Conservation (phyloP, 2,113 vertebrate species). For the Brachyhypopomus occidentalis region DNA sequence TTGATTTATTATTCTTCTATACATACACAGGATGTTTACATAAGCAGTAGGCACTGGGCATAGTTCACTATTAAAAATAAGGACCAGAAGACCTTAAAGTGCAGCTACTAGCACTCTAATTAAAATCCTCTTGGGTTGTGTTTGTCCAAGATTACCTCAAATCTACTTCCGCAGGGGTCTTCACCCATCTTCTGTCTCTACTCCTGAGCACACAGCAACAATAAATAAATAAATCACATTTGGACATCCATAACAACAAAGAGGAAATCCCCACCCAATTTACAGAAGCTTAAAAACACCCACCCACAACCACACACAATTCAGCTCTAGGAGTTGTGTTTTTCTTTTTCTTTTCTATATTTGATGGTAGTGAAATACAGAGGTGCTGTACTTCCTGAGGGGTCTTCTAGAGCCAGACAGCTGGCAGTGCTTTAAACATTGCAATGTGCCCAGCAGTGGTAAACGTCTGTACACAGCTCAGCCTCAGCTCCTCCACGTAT, state of each 20-base stretch:
- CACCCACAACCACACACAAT: background rate
- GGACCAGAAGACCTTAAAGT: constrained; percentile 13
- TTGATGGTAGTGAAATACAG: constrained; percentile 48
- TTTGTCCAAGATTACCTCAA: constrained; percentile 49
- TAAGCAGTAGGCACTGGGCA: too few species aligned
- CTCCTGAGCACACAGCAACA: constrained; percentile 1
- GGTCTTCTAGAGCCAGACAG: constrained; percentile 19
- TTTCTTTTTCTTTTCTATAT: background rate
- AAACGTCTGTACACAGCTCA: constrained; percentile 27
- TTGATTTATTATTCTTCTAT: background rate
- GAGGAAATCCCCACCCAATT: background rate
- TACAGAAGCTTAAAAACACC: too few species aligned
- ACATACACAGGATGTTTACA: background rate
- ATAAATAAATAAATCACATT: constrained; percentile 16
- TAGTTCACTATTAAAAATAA: constrained; percentile 7
- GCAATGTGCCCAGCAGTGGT: background rate
- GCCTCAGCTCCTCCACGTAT: background rate
- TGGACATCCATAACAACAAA: constrained; percentile 23
- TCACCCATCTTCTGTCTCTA: constrained; percentile 3
- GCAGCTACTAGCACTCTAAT: constrained; percentile 38
- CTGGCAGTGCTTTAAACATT: constrained; percentile 10
- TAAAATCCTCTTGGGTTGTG: constrained; percentile 41
- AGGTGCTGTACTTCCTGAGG: constrained; percentile 28
- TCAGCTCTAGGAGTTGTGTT: background rate
- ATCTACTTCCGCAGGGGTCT: constrained; percentile 23